Percentiles rank a stretch among this genome's conserved stretches.
Conservation (phyloP, 2,113 vertebrate genomes). For the Syngnathus floridae region DNA sequence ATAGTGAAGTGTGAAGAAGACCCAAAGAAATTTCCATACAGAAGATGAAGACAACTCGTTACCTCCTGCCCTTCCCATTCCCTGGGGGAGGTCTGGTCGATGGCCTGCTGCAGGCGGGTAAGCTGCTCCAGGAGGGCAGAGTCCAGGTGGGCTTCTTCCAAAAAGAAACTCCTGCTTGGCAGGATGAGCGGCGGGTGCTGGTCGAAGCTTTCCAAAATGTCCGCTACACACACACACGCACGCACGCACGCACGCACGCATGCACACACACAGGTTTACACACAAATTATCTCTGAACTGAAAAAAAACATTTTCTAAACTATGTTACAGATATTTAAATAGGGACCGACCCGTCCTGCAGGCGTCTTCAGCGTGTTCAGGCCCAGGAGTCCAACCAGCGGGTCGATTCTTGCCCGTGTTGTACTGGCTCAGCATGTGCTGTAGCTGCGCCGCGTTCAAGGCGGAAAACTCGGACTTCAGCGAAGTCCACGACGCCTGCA, state of each 20-base stretch:
- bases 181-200: constrained; percentile 75
- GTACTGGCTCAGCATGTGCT: constrained; percentile 74
- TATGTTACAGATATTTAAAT: too few species aligned
- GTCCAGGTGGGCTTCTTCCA: constrained; percentile 59
- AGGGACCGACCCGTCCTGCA: constrained; percentile 57
- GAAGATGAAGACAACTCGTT: too few species aligned
- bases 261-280: too few species aligned
- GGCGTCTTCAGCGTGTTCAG: constrained; percentile 47
- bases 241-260: too few species aligned
- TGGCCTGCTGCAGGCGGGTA: constrained; percentile 49
- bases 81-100: constrained; percentile 19
- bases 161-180: constrained; percentile 64
- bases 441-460: constrained; percentile 70
- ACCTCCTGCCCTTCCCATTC: constrained; percentile 43
- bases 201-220: constrained; percentile 75
- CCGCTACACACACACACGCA: constrained; percentile 38
- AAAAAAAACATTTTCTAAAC: too few species aligned
- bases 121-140: constrained; percentile 58
- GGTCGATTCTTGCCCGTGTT: constrained; percentile 52
- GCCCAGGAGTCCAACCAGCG: constrained; percentile 57
- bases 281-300: too few species aligned
- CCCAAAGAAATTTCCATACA: too few species aligned
- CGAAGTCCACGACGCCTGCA: constrained; percentile 68
- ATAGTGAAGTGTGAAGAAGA: too few species aligned
- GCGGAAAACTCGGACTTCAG: constrained; percentile 66